Conservation (phyloP, 2,797 vertebrate species). For the Enteromius afrohamiltoni region DNA sequence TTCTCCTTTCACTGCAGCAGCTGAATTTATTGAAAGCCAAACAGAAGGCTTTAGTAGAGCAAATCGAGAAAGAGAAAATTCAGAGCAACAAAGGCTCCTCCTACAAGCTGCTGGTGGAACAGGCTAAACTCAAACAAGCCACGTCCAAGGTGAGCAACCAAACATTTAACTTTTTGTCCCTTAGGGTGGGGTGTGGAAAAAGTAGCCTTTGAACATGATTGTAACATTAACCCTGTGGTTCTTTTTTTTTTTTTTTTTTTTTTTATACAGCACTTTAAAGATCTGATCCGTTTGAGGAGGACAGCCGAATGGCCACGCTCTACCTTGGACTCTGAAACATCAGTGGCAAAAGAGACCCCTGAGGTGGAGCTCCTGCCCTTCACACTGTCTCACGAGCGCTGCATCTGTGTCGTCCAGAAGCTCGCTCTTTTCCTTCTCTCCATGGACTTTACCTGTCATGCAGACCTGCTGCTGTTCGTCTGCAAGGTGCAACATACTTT, state of each 20-base stretch:
- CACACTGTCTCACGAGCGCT: slow-evolving; percentile 94
- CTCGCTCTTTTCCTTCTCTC: slow-evolving; percentile 95
- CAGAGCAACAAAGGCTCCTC: slow-evolving; percentile 99
- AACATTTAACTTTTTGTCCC: not conserved
- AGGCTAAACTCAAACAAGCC: slow-evolving; percentile 99
- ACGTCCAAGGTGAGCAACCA: slow-evolving; percentile 91
- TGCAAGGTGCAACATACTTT: slow-evolving; percentile 84
- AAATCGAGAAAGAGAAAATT: slow-evolving; percentile 99
- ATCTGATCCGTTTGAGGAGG: slow-evolving; percentile 94
- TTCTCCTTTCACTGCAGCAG: slow-evolving; percentile 87
- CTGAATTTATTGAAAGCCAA: slow-evolving; percentile 99
- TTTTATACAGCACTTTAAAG: slow-evolving; percentile 95
- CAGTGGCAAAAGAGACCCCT: slow-evolving; percentile 89
- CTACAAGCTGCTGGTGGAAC: slow-evolving; percentile 98
- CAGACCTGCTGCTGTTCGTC: slow-evolving; percentile 95
- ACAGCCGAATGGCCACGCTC: slow-evolving; percentile 98
- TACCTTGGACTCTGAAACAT: slow-evolving; percentile 89
- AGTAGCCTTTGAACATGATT: no score
- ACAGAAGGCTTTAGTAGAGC: slow-evolving; percentile 99
- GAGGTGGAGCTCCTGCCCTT: slow-evolving; percentile 97
- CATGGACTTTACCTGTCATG: slow-evolving; percentile 99
- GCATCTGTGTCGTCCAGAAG: slow-evolving; percentile 98
- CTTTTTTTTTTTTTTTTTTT: not conserved
- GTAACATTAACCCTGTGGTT: not conserved
- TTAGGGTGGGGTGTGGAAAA: not conserved